Percentiles rank a stretch among this genome's conserved stretches.
Conservation (phyloP, 1,140 invertebrate genomes). For the Panagrolaimus sp. region DNA sequence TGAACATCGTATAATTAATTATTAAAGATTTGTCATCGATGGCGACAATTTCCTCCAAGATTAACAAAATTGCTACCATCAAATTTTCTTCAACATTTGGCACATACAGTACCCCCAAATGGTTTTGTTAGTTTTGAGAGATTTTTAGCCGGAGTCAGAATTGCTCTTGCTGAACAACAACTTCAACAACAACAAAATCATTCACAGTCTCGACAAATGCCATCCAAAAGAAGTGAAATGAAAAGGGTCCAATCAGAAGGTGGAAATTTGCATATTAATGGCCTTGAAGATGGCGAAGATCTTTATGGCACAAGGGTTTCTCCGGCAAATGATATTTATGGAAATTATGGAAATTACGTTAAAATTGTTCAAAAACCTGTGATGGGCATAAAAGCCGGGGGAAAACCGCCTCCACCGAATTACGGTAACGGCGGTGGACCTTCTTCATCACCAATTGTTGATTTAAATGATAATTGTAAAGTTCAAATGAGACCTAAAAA, state of each 20-base stretch:
- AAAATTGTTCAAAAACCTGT: no score
- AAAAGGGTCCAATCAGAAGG: constrained; percentile 12
- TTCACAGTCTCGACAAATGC: neutral
- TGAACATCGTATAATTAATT: neutral
- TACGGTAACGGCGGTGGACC: no score
- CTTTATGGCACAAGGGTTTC: no score
- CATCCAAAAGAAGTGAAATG: constrained; percentile 7
- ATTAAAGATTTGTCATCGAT: constrained; percentile 32
- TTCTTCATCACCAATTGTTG: no score
- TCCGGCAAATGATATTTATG: no score
- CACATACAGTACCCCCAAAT: constrained; percentile 60
- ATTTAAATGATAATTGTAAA: no score
- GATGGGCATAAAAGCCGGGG: no score
- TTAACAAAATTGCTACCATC: constrained; percentile 34
- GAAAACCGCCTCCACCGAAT: no score
- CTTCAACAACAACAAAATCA: no score
- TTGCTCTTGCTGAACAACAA: constrained; percentile 49
- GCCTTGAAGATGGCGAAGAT: no score
- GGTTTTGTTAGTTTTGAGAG: constrained; percentile 61
- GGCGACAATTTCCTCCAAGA: constrained; percentile 32
- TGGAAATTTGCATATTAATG: neutral
- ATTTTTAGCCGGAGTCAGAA: constrained; percentile 60
- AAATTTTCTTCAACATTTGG: constrained; percentile 60
- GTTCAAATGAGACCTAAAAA: no score
- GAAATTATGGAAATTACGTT: no score